Evolutionary conservation across 2,113 vertebrate genomes (phyloP).

Genomic region (Poecile atricapillus): DNA sequence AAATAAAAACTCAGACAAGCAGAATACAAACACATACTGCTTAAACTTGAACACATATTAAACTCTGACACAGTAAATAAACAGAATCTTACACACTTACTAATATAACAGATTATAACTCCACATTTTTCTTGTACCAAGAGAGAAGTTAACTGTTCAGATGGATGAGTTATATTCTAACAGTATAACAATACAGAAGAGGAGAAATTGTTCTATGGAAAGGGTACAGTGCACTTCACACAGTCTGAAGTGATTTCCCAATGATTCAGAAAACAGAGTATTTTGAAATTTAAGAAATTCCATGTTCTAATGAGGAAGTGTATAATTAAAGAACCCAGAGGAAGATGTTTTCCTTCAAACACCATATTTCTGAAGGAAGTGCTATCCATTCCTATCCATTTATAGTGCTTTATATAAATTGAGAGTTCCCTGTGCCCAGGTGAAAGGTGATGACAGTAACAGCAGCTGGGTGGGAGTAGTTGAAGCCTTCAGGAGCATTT

Average conservation of each 20-base stretch:
- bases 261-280: not conserved
- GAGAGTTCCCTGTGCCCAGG: not conserved
- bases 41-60: conserved; percentile 9
- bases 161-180: not conserved
- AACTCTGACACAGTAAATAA: conserved; percentile 18
- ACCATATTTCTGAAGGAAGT: not conserved
- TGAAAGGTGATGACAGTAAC: not conserved
- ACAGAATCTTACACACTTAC: not conserved
- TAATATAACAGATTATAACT: not conserved
- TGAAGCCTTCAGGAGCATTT: not conserved
- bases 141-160: not conserved
- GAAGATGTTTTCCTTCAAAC: not conserved
- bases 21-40: conserved; percentile 39
- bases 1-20: conserved; percentile 11
- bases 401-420: not conserved
- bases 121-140: not conserved
- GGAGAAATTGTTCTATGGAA: not conserved
- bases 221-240: not conserved
- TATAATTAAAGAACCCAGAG: not conserved
- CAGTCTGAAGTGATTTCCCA: not conserved
- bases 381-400: not conserved
- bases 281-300: not conserved
- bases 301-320: not conserved
- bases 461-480: not conserved
- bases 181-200: not conserved